Evolutionary conservation across 53 echinoderm and acorn worm genomes (phyloP).

Genomic region (Echinometra lucunter): DNA sequence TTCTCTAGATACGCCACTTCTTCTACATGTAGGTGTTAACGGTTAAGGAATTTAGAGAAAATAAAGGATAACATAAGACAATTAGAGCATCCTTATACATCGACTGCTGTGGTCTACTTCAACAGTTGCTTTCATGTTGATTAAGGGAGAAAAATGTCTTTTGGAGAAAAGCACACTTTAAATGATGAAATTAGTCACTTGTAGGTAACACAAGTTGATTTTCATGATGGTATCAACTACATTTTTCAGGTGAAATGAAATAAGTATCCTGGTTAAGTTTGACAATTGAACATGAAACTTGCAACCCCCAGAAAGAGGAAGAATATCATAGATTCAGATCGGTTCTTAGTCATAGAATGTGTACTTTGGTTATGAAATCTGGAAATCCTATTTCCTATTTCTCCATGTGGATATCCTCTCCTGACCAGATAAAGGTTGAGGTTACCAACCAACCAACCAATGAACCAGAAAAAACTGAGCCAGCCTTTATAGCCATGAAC

Average conservation of each 20-base stretch:
- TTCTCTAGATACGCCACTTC: too few species aligned
- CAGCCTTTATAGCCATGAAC: not conserved
- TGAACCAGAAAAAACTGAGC: not conserved
- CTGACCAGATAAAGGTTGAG: slow-evolving; percentile 25
- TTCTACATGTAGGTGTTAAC: too few species aligned
- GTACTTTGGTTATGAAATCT: not conserved
- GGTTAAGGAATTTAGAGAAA: too few species aligned
- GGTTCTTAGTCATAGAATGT: not conserved
- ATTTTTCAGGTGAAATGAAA: not conserved
- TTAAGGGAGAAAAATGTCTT: too few species aligned
- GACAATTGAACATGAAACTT: not conserved
- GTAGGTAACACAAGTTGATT: not conserved
- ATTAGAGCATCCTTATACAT: too few species aligned
- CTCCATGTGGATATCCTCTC: slow-evolving; percentile 10
- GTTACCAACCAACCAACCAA: not conserved
- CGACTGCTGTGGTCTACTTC: too few species aligned
- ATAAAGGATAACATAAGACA: too few species aligned
- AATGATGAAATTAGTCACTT: too few species aligned
- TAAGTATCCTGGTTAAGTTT: not conserved
- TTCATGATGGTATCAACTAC: not conserved
- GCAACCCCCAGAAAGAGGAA: not conserved
- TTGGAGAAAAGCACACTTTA: too few species aligned
- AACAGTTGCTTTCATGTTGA: too few species aligned
- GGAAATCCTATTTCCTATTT: slow-evolving; percentile 15
- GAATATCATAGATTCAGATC: not conserved